Evolutionary conservation across 2,113 vertebrate species (phyloP), one percentile per base, ranked within the genome.

Genomic region (Sialia sialis): DNA sequence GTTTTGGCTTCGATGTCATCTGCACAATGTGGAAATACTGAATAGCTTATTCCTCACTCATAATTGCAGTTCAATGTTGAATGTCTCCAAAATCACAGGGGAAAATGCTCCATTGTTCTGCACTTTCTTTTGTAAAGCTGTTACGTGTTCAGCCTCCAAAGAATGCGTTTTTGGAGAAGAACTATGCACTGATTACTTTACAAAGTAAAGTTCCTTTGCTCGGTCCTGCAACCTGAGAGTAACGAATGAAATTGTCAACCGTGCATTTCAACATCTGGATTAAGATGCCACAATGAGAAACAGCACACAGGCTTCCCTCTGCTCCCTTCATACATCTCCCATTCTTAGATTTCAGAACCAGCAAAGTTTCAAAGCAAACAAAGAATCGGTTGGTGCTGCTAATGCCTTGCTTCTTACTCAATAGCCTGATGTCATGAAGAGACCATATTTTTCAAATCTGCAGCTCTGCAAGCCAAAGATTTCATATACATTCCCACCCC

Each of bases 201-300:
- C 62, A 59, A 46, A 89, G 62, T 14, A 25, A 81, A 87, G 84
- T 32, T 67, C 70, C 64, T 62, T 26, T 12, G 58, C 81, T 92
- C 29, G 6, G 67, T 38, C 74, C 90, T 66, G 85, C 89, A 88
- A 81, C 87, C 94, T 60, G 82, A 90, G 83, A 97, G 78, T 56
- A 95, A 91, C 81, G 66, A 95, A 96, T 69, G 62, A 84, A 94
- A 94, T 81, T 46, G 93, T 87, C 86, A 90, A 74, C 10, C 44
- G 4, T 89, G 91, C 88, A 10, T 83, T 90, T 94, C 85, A 91
- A 96, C 95, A 96, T 91, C 93, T 96, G 95, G 96, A 97, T 97
- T 91, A 96, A 97, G 91, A 94, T 67, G 84, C 90, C 91, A 93
- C 95, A 94, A 97, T 87, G 91, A 95, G 88, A 94, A 96, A 93